Conservation (phyloP, 92 coral and sea anemone species). For the Micromussa lordhowensis region DNA sequence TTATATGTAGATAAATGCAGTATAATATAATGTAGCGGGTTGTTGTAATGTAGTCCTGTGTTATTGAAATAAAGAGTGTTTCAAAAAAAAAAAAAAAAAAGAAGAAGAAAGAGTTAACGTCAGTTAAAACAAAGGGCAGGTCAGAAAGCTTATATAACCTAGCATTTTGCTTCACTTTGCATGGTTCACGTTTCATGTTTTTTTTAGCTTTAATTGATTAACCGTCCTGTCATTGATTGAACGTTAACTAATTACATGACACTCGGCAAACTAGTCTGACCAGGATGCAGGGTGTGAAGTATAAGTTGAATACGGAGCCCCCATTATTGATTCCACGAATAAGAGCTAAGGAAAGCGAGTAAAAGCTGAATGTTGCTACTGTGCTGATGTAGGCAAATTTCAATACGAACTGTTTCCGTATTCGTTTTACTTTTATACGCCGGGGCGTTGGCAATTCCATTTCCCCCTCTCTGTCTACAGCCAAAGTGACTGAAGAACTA, state of each 20-base stretch:
- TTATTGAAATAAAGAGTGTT: too few species aligned
- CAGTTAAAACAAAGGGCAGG: constrained; percentile 22
- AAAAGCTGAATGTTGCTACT: constrained; percentile 16
- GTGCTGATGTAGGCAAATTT: constrained; percentile 18
- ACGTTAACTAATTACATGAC: constrained; percentile 26
- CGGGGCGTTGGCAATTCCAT: constrained; percentile 17
- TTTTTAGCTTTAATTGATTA: not conserved
- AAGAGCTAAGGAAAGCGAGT: constrained; percentile 24
- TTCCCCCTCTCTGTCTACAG: not conserved
- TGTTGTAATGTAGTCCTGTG: too few species aligned
- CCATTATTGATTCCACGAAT: constrained; percentile 6
- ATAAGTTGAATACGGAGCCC: constrained; percentile 27
- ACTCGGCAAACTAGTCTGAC: constrained; percentile 24
- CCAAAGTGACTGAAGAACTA: constrained; percentile 9
- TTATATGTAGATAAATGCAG: too few species aligned
- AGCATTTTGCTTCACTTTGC: constrained; percentile 20
- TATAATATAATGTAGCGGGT: too few species aligned
- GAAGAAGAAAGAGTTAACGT: constrained; percentile 21
- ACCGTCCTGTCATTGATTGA: constrained; percentile 16
- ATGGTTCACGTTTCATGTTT: constrained; percentile 22
- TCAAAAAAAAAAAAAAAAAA: too few species aligned
- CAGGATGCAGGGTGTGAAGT: constrained; percentile 24
- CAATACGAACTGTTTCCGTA: constrained; percentile 12
- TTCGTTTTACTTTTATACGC: constrained; percentile 22
- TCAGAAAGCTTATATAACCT: constrained; percentile 26